Percentiles rank a stretch among this genome's conserved stretches.
phyloP scores from a whole-genome alignment of 2,888 invertebrate genomes.

The Spilosoma lubricipeda region DNA sequence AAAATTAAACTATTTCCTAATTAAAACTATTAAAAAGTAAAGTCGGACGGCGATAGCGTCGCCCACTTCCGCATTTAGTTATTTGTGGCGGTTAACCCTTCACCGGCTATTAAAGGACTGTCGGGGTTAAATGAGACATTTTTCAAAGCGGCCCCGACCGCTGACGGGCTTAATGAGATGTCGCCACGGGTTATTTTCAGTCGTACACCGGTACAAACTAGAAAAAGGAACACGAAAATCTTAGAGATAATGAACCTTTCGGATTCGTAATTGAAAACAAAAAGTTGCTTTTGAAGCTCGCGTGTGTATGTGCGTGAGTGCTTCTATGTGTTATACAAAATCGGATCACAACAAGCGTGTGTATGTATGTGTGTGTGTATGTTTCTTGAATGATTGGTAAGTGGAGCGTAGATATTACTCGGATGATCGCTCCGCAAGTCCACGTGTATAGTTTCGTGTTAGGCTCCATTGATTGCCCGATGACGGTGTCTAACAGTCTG shows the following conservation, averaged over 20 bases:
- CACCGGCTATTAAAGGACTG: conserved; percentile 81
- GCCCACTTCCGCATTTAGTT: conserved; percentile 81
- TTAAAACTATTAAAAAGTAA: conserved; percentile 84
- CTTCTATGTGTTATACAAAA: conserved; percentile 8
- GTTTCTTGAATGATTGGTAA: conserved; percentile 76
- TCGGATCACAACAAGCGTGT: conserved; percentile 14
- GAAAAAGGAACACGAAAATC: conserved; percentile 57
- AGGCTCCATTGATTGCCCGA: conserved; percentile 70
- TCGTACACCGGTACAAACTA: conserved; percentile 58
- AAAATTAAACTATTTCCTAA: conserved; percentile 85
- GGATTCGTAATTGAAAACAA: conserved; percentile 62
- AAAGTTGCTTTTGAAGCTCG: conserved; percentile 43
- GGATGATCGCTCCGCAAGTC: conserved; percentile 57
- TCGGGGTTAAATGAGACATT: conserved; percentile 85
- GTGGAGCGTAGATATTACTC: conserved; percentile 72
- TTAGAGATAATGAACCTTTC: conserved; percentile 61
- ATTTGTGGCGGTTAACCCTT: conserved; percentile 85
- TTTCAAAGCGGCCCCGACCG: conserved; percentile 77
- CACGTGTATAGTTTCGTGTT: conserved; percentile 64
- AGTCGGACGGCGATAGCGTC: conserved; percentile 65
- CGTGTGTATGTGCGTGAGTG: conserved; percentile 21
- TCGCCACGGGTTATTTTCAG: conserved; percentile 83
- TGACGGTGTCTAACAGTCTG: conserved; percentile 63
- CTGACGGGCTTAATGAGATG: conserved; percentile 85
- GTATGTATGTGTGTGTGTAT: conserved; percentile 52